Evolutionary conservation across 2,113 vertebrate genomes (phyloP), one percentile per base, ranked within the genome.

Genomic region (Ranitomeya imitator): DNA sequence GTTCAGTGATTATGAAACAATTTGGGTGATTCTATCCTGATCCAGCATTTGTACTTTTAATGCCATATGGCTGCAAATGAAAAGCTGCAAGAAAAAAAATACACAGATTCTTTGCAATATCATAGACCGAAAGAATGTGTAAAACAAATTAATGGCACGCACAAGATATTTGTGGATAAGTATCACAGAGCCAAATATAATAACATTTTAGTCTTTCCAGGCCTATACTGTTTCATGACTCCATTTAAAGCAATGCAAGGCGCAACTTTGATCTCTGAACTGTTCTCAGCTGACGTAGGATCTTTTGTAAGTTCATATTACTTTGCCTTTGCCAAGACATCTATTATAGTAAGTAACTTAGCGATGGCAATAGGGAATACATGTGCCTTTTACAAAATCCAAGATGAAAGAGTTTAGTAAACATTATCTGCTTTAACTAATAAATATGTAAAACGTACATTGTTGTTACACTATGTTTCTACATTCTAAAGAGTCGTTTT

Each of bases 81-180:
- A 89, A 88, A 90, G 67, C 82, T 91, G 89, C 80, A 59, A 88
- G 80, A 86, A 86, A 69, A 88, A 63, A 57, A 63, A 23, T n/a
- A 18, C 23, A 82, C 54, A 83, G 51, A 85, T 88, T 85, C 65
- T 79, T 78, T 88, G 23, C 76, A 84, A 88, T 88, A 79, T 79
- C 73, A 79, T 76, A 67, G 60, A 79, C 71, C 57, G 60, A 67
- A 88, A 88, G 81, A 85, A 88, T 88, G 87, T 88, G 82, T 88
- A 88, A 84, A 88, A 85, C 87, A 88, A 88, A 88, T 88, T 88
- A 88, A 88, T 83, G 87, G 81, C 81, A 84, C 87, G 69, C 81
- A 85, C 74, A 65, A 84, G 82, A 88, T 88, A 88, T 88, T 63
- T 88, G 71, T 31, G 82, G 73, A 85, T 88, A 84, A 77, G 80